Evolutionary conservation across 1,140 invertebrate genomes (phyloP), one percentile per base, ranked within the genome.

Genomic region (Ditylenchus dipsaci): DNA sequence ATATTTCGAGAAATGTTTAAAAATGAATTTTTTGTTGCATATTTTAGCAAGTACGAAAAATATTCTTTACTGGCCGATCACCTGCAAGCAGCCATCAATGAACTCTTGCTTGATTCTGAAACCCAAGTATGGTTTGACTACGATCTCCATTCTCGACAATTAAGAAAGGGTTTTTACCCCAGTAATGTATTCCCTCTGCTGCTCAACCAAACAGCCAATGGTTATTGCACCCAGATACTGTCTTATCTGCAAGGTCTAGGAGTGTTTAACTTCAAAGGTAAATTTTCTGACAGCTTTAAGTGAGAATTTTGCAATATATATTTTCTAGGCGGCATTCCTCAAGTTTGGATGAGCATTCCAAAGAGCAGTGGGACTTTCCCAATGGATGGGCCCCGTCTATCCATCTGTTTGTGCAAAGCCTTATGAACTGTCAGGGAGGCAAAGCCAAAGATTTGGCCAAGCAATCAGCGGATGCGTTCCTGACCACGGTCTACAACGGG

Each of bases 361-460:
- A 90, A 1, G 91, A 95, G 82, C 92, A 95, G 78, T 95, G 93
- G 93, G 93, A 95, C 84, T 92, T 89, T 69, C 92, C 92, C 0
- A 94, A 94, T 81, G 91, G 90, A 0, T 77, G 75, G 75, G 80
- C 78, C 8, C 78, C 78, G 8, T 72, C 71, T 60, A 70, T 80
- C 27, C 78, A 80, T 66, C 73, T 80, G 63, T 71, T 80, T 33
- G 72, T 78, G 27, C 65, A 72, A 15, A 80, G 53, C 88, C 93
- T 47, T 87, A 88, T 77, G 17, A 70, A 76, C 30, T 79, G 80
- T 58, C 58, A 71, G 19, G 62, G 75, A 42, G 26, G 56, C 1
- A 60, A 68, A n/a, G 65, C 72, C 1, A 65, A 70, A 59, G 65
- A 63, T 49, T 65, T 78, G 19, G 74, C 58, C 13, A 58, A 66